These are phyloP conservation scores for Argya squamiceps DNA, from an alignment of 2,797 vertebrate species.

Conservation along the genomic window DNA sequence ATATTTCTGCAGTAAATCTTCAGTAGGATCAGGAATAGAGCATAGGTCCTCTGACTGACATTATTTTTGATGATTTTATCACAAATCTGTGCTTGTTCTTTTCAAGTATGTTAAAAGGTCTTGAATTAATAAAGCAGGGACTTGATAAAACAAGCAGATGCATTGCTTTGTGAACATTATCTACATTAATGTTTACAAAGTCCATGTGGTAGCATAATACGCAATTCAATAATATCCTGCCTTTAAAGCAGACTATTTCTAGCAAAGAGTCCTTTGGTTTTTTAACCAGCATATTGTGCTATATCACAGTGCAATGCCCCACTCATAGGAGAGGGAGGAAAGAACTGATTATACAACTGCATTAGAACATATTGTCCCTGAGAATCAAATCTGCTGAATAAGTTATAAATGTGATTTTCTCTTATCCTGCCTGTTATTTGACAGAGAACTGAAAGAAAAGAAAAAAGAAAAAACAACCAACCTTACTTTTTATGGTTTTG, in stretches of 20 bases:
- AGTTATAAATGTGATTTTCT: slow-evolving; percentile 8
- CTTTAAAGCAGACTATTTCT: slow-evolving; percentile 39
- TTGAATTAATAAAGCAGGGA: background rate
- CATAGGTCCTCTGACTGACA: background rate
- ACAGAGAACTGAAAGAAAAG: background rate
- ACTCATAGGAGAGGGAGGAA: slow-evolving; percentile 37
- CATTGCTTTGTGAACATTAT: background rate
- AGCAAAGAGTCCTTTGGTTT: slow-evolving; percentile 17
- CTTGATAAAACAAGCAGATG: background rate
- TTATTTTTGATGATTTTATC: background rate
- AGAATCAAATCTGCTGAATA: slow-evolving; percentile 35
- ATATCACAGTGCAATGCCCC: slow-evolving; percentile 14
- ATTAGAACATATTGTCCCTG: slow-evolving; percentile 2
- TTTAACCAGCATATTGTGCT: slow-evolving; percentile 46
- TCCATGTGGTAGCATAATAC: background rate
- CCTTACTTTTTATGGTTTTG: background rate
- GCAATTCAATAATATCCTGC: background rate
- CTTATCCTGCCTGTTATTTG: background rate
- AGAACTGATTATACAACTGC: slow-evolving; percentile 50
- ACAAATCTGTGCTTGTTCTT: background rate
- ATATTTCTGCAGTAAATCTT: slow-evolving; percentile 33
- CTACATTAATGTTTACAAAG: background rate
- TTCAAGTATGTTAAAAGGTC: background rate
- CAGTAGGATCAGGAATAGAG: background rate
- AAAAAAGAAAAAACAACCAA: background rate